Evolutionary conservation across 2,797 vertebrate genomes (phyloP), one percentile per base, ranked within the genome.

Genomic region (Iguana delicatissima): DNA sequence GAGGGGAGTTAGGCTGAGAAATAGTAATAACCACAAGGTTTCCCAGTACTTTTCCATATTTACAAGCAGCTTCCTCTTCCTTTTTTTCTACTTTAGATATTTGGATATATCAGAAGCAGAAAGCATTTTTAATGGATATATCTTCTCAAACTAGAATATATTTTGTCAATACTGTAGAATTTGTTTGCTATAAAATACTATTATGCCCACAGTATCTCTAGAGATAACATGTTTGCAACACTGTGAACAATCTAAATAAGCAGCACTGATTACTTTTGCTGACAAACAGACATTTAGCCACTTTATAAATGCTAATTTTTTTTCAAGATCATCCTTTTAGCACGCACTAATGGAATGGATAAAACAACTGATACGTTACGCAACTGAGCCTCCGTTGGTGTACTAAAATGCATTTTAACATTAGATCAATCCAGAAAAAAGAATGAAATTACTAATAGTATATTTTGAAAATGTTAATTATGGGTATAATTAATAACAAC

Each of bases 391-490:
- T 95, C 95, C 96, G 96, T 94, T 94, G 95, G 87, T 91, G 85
- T 93, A 95, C 95, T 94, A 96, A 96, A 95, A 94, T 94, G 96
- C 88, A 94, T 84, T 93, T 93, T 93, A 93, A 93, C 93, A 93
- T 93, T 88, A 29, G 84, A 93, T 96, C 92, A 96, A 93, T 69
- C 67, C 32, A 46, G 42, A 46, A 46, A 46, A 3, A 46, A 46
- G 42, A 46, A 3, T 46, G 42, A 46, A 46, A 46, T 46, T 46
- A 46, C 42, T 46, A 46, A 46, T 46, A 46, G 42, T 46, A 46
- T 46, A 46, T 46, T 46, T 3, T 46, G 42, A 46, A 46, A 46
- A 46, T 46, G 42, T 46, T 46, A 46, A 46, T 46, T 46, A 46
- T 46, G 42, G 42, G 42, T 46, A 46, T 46, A 46, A 46, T 46